Evolutionary conservation across 2,888 invertebrate species (phyloP).

Genomic region (Slavum lentiscoides): DNA sequence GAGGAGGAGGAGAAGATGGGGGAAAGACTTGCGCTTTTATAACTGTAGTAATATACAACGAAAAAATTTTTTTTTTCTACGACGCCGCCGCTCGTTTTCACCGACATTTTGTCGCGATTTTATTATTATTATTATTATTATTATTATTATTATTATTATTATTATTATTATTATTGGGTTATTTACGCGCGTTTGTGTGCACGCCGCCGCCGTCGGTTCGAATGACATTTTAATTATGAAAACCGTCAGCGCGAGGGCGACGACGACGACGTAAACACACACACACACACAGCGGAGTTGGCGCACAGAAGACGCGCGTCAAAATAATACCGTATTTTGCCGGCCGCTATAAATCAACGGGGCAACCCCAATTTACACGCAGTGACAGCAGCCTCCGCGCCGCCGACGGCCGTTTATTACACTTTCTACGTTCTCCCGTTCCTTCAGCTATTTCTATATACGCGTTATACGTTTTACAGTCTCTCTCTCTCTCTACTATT

Average conservation of each 20-base stretch:
- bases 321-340: constrained; percentile 34
- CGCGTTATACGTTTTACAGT: background rate
- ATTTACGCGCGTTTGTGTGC: background rate
- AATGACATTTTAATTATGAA: constrained; percentile 53
- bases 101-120: too few relatives aligned
- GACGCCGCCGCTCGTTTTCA: too few relatives aligned
- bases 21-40: too few relatives aligned
- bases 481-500: background rate
- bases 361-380: constrained; percentile 49
- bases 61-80: too few relatives aligned
- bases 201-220: constrained; percentile 24
- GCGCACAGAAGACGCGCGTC: constrained; percentile 29
- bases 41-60: too few relatives aligned
- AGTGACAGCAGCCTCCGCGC: constrained; percentile 33
- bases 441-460: background rate
- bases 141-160: background rate
- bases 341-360: constrained; percentile 50
- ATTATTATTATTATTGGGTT: background rate
- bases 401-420: constrained; percentile 25
- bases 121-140: background rate
- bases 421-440: background rate
- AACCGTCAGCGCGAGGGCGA: constrained; percentile 39
- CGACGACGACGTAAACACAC: constrained; percentile 2
- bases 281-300: background rate
- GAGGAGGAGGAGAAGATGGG: too few relatives aligned